phyloP scores from a whole-genome alignment of 2,888 invertebrate genomes.

The Aspidiotus destructor region DNA sequence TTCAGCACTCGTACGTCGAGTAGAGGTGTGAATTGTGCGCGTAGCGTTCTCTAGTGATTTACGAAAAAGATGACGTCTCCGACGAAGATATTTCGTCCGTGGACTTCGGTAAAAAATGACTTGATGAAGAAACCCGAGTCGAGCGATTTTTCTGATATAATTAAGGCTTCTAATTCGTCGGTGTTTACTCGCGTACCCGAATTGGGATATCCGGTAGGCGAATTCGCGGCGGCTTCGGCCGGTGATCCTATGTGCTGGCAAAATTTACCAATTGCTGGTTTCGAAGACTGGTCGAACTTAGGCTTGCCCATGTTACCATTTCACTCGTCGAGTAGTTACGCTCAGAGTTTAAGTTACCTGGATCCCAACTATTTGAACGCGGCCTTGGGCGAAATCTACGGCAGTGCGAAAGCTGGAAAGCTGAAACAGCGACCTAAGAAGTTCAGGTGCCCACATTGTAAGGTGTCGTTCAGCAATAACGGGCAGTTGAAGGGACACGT shows the following conservation, averaged over 20 bases:
- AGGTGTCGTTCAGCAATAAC: conserved; percentile 87
- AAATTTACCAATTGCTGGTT: background rate
- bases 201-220: conserved; percentile 14
- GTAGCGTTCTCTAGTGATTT: background rate
- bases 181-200: conserved; percentile 25
- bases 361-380: conserved; percentile 18
- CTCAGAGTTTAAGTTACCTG: conserved; percentile 29
- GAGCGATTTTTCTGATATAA: background rate
- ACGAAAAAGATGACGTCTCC: conserved; percentile 13
- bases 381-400: conserved; percentile 40
- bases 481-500: conserved; percentile 84
- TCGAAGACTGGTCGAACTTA: background rate
- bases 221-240: conserved; percentile 8
- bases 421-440: conserved; percentile 76
- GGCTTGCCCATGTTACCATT: conserved; percentile 5
- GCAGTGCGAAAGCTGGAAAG: conserved; percentile 40
- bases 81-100: conserved; percentile 29
- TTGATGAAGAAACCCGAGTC: background rate
- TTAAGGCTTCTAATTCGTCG: background rate
- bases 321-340: conserved; percentile 9
- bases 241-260: background rate
- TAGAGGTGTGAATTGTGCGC: background rate
- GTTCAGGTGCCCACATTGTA: conserved; percentile 81
- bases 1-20: background rate
- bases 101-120: conserved; percentile 17